Evolutionary conservation across 2,888 invertebrate species (phyloP), one percentile per base, ranked within the genome.

Genomic region (Adelphocoris suturalis): DNA sequence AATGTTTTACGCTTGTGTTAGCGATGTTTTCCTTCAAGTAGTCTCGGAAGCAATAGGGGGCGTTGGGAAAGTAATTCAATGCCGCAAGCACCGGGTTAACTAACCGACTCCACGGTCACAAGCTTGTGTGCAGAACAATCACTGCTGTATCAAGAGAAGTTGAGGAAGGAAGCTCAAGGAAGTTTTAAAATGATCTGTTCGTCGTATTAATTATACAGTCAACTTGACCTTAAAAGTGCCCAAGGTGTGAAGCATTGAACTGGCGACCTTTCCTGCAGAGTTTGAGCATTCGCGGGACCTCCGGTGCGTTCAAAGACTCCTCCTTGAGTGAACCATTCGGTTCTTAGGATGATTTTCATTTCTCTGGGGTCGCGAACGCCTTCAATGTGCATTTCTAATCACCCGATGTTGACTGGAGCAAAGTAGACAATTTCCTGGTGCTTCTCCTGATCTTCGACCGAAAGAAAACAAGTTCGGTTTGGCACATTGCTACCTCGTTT

Each of bases 121-220:
- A 7, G 37, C 37, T 37, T 37, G 37, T 37, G 37, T 37, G 37
- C 37, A 37, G 37, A 37, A 37, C 16, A 52, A 16, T 52, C 13
- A 52, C 13, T 11, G 52, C 16, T 52, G 16, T 52, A 14, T 13
- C 52, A 16, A 52, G 52, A 52, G 16, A 13, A 52, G 52, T 52
- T 16, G 52, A 68, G 68, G 68, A 68, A 68, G 68, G 68, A 68
- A 68, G 68, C 68, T 68, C 68, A 68, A 68, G 68, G 68, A 68
- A 68, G 68, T 68, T 23, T 23, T 19, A n/a, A n/a, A 57, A 57
- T 16, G 57, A 57, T 57, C 57, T 57, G 57, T 57, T 57, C 57
- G 14, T n/a, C n/a, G 57, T 57, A 57, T 57, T 57, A 57, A 57
- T 57, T 57, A 57, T 57, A 57, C 57, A 16, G 57, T 57, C 57